Evolutionary conservation across 2,113 vertebrate genomes (phyloP).

Genomic region (Lota lota): DNA sequence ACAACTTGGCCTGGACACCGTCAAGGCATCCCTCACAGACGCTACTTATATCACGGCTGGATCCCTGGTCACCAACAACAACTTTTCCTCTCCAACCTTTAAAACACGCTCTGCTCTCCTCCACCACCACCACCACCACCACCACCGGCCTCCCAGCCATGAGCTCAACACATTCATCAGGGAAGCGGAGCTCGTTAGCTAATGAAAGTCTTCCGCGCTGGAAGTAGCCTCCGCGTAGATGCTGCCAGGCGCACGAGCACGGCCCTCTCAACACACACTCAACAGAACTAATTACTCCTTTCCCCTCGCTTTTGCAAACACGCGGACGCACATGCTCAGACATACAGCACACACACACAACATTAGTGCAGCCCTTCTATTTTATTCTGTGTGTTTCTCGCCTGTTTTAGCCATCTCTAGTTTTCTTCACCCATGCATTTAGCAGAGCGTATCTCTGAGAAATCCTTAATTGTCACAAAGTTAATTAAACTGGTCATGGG

Average conservation of each 20-base stretch:
- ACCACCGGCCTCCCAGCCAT: conserved; percentile 18
- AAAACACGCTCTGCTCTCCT: neutral
- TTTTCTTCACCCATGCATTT: conserved; percentile 33
- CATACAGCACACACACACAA: conserved; percentile 16
- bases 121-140: conserved; percentile 15
- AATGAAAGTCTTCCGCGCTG: conserved; percentile 49
- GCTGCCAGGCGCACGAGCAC: conserved; percentile 13
- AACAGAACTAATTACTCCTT: conserved; percentile 64
- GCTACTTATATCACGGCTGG: neutral
- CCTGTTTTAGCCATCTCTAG: neutral
- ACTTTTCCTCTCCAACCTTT: too few species aligned
- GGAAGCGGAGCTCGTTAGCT: conserved; percentile 44
- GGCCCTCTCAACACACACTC: conserved; percentile 37
- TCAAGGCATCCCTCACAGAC: too few species aligned
- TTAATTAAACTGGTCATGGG: conserved; percentile 43
- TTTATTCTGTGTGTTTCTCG: conserved; percentile 31
- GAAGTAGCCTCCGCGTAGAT: conserved; percentile 28
- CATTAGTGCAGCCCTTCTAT: conserved; percentile 4
- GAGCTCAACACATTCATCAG: conserved; percentile 43
- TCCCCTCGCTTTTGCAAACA: conserved; percentile 14
- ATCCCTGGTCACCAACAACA: neutral
- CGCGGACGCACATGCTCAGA: conserved; percentile 25
- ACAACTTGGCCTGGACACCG: conserved; percentile 12
- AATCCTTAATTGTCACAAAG: conserved; percentile 68
- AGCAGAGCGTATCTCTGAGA: conserved; percentile 59